Percentiles rank a stretch among this genome's conserved stretches.
Evolutionary conservation across 2,797 vertebrate genomes (phyloP).

Genomic region (Phrynocephalus guinanensis): DNA sequence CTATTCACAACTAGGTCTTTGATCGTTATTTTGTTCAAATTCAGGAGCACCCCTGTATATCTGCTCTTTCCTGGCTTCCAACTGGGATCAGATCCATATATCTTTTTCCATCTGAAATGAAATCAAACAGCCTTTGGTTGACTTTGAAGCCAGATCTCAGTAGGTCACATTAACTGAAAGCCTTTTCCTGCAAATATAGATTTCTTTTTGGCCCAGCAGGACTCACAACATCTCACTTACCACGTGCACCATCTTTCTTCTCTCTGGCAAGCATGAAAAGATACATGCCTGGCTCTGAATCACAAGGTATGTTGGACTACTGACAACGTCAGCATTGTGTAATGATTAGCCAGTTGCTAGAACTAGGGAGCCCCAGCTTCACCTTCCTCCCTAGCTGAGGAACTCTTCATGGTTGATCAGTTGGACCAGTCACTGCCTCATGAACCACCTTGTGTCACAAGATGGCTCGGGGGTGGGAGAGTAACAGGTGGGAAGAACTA

Average conservation of each 20-base stretch:
- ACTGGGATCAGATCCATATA: neutral
- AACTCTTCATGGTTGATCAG: neutral
- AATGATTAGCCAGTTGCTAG: neutral
- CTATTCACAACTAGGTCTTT: constrained; percentile 9
- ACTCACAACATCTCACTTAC: neutral
- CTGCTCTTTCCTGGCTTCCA: neutral
- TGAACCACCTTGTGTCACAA: neutral
- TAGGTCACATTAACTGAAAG: neutral
- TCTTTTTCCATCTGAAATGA: neutral
- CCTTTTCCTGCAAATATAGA: neutral
- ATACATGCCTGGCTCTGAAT: neutral
- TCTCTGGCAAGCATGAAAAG: neutral
- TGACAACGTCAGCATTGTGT: neutral
- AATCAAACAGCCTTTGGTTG: neutral
- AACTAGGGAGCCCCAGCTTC: neutral
- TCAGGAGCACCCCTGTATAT: neutral
- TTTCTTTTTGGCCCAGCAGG: neutral
- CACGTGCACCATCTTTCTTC: neutral
- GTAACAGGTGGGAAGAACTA: too few species aligned
- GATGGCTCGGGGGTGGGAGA: neutral
- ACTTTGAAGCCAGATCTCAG: neutral
- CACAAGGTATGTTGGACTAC: too few species aligned
- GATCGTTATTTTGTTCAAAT: constrained; percentile 21
- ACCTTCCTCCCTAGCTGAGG: neutral
- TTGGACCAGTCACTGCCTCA: neutral